These are phyloP conservation scores for Drosophila neonasuta DNA, from an alignment of 2,888 invertebrate species.

Conservation along the genomic window DNA sequence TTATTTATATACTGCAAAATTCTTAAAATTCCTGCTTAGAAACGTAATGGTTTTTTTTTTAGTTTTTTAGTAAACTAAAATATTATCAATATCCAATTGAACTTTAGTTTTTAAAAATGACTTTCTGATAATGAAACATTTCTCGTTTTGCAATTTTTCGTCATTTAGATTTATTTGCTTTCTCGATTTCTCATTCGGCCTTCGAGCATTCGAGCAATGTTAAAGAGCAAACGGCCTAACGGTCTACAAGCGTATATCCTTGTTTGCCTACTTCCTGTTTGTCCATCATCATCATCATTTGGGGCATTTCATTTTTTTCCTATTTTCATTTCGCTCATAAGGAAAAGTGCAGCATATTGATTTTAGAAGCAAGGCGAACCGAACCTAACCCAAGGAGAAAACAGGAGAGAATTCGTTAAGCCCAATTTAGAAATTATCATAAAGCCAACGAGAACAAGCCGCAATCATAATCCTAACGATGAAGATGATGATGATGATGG, in stretches of 20 bases:
- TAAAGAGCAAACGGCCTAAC: neutral
- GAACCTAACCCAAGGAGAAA: slow-evolving; percentile 40
- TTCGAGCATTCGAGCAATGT: neutral
- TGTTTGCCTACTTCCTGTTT: slow-evolving; percentile 52
- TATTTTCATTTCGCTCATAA: slow-evolving; percentile 13
- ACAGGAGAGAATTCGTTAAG: slow-evolving; percentile 11
- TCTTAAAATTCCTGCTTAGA: too few relatives aligned
- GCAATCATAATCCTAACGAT: slow-evolving; percentile 43
- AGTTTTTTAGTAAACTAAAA: too few relatives aligned
- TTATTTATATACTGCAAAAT: too few relatives aligned
- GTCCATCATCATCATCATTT: slow-evolving; percentile 23
- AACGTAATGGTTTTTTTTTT: too few relatives aligned
- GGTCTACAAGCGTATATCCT: slow-evolving; percentile 28
- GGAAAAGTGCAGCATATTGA: slow-evolving; percentile 50
- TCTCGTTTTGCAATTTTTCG: neutral
- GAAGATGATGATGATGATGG: slow-evolving; percentile 27
- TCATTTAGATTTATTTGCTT: neutral
- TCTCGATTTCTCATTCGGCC: neutral
- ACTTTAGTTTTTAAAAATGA: too few relatives aligned
- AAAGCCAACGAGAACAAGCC: slow-evolving; percentile 50
- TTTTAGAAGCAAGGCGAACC: slow-evolving; percentile 28
- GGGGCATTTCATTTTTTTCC: neutral
- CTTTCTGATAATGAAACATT: neutral
- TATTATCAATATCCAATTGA: neutral
- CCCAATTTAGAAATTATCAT: slow-evolving; percentile 61